phyloP scores from a whole-genome alignment of 35 echinoderm and acorn worm species.

The Chiridota heheva region DNA sequence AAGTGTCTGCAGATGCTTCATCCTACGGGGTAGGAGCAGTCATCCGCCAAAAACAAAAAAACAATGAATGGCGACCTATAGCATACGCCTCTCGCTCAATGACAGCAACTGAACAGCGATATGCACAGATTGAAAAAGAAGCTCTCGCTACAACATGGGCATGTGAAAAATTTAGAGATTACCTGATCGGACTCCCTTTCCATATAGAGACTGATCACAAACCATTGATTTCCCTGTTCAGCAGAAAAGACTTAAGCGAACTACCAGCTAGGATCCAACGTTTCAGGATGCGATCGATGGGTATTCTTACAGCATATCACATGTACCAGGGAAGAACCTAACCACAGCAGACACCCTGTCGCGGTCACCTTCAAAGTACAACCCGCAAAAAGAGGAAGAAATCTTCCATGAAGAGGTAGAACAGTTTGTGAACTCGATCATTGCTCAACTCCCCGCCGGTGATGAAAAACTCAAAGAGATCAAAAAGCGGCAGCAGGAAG shows the following conservation, averaged over 20 bases:
- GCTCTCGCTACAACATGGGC: constrained; percentile 52
- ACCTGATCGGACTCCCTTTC: constrained; percentile 34
- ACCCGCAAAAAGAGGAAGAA: background rate
- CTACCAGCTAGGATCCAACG: constrained; percentile 58
- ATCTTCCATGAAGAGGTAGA: constrained; percentile 37
- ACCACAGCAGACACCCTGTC: constrained; percentile 54
- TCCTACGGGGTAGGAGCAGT: constrained; percentile 62
- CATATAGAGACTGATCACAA: constrained; percentile 68
- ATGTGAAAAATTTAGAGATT: constrained; percentile 34
- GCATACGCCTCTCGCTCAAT: constrained; percentile 61
- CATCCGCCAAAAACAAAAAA: constrained; percentile 33
- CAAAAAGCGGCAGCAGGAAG: constrained; percentile 22
- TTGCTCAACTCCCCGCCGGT: background rate
- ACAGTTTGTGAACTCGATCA: background rate
- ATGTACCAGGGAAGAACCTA: constrained; percentile 45
- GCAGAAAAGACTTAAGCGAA: constrained; percentile 43
- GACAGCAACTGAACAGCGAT: constrained; percentile 34
- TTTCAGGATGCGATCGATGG: constrained; percentile 56
- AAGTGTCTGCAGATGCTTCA: constrained; percentile 61
- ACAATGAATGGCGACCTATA: constrained; percentile 44
- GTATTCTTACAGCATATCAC: constrained; percentile 15
- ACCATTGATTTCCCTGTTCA: constrained; percentile 42
- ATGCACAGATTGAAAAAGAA: constrained; percentile 70
- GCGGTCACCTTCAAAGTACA: constrained; percentile 1
- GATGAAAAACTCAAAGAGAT: constrained; percentile 39